phyloP scores from a whole-genome alignment of 2,888 invertebrate species.

The Mythimna vitellina region DNA sequence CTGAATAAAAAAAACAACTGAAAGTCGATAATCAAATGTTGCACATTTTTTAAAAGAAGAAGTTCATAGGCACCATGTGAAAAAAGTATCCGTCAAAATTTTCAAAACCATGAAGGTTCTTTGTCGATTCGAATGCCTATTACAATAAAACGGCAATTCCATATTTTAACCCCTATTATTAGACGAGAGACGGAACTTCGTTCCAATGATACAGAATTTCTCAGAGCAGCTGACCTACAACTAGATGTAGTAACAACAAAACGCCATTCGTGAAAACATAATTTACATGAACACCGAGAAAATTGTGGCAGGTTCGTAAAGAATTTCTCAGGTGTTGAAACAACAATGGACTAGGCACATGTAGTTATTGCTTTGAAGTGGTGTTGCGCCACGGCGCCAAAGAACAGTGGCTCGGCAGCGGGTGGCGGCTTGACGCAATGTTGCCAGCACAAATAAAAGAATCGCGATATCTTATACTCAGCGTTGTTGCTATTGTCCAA shows the following conservation, averaged over 20 bases:
- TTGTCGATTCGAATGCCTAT: no score
- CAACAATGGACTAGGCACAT: conserved; percentile 64
- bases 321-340: conserved; percentile 71
- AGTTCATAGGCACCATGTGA: no score
- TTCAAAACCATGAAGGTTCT: no score
- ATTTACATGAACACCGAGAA: conserved; percentile 49
- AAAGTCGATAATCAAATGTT: no score
- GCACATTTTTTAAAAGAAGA: no score
- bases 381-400: conserved; percentile 56
- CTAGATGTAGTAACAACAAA: conserved; percentile 42
- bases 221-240: conserved; percentile 16
- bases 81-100: no score
- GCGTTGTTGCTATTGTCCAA: conserved; percentile 5
- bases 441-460: conserved; percentile 46
- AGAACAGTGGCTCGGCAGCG: conserved; percentile 48
- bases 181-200: conserved; percentile 13
- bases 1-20: no score
- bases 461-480: conserved; percentile 28
- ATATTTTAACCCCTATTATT: no score
- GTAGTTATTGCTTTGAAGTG: conserved; percentile 64
- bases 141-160: no score
- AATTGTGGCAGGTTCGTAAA: conserved; percentile 58
- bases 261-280: conserved; percentile 45
- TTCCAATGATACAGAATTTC: conserved; percentile 7
- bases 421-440: conserved; percentile 53